Evolutionary conservation across 1,140 invertebrate genomes (phyloP), one percentile per base, ranked within the genome.

Genomic region (Andrena cerasifolii): DNA sequence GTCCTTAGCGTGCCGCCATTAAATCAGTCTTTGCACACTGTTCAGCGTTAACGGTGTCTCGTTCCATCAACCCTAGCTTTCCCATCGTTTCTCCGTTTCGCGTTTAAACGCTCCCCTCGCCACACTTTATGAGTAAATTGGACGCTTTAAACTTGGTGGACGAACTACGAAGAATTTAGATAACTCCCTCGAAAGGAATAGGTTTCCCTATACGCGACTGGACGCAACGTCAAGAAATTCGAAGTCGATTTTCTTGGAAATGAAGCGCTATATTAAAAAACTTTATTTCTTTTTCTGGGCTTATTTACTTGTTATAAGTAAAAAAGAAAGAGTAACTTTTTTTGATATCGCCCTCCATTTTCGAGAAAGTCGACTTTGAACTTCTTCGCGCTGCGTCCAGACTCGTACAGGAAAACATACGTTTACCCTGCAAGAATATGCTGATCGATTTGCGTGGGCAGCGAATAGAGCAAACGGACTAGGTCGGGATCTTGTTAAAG

Each of bases 1-100:
- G 53, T 80, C 66, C 53, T 83, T 80, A 45, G 51, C 68, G 62
- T 31, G 28, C 31, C 36, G 12, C 54, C 47, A 47, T 80, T 76
- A 76, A 78, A 72, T 71, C 67, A 54, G 36, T 47, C 40, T 73
- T 43, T 63, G 76, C 68, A 40, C 68, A 36, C 43, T 43, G 45
- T 43, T 24, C 33, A 74, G 71, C 71, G 71, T 65, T 43, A 74
- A 74, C 71, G n/a, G 70, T 4, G 70, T 73, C 45, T 26, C 70
- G 58, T 73, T 63, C 47, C 70, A 45, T 63, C 70, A 33, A 40
- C 45, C n/a, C n/a, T n/a, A n/a, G n/a, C n/a, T n/a, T n/a, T 40
- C 31, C 4, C 10, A n/a, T 16, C 47, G 3, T 3, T 3, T 54
- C 1, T 21, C 12, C 31, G 26, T 33, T n/a, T 14, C n/a, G 7